Conservation (phyloP, 2,113 vertebrate genomes). For the Neotragus moschatus region DNA sequence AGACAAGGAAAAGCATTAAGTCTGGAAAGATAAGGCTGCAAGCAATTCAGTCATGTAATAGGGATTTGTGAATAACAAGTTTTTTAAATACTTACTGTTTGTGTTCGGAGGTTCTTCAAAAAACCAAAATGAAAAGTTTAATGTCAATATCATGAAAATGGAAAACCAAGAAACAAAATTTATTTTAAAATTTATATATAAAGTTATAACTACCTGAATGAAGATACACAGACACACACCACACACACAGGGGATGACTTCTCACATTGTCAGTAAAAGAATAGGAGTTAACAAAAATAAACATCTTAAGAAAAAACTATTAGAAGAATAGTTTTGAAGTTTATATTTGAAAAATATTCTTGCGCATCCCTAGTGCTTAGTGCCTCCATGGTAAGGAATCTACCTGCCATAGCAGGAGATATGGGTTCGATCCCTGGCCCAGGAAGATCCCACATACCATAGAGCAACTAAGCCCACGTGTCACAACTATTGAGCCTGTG, state of each 20-base stretch:
- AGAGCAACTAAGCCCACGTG: background rate
- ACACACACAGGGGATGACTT: background rate
- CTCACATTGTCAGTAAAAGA: background rate
- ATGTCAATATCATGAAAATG: background rate
- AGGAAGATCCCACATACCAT: background rate
- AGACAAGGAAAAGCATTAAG: background rate
- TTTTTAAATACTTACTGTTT: background rate
- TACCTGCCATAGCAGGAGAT: background rate
- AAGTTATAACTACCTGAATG: background rate
- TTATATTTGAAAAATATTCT: background rate
- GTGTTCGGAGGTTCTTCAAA: background rate
- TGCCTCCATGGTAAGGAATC: background rate
- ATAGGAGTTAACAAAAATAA: background rate
- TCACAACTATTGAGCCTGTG: background rate
- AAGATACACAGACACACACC: background rate
- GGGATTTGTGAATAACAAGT: background rate
- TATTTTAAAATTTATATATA: background rate
- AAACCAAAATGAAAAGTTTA: background rate
- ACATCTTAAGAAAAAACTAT: background rate
- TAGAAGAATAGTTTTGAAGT: background rate
- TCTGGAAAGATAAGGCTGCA: background rate
- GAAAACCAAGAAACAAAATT: background rate
- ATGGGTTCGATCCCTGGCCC: accelerated
- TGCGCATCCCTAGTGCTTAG: background rate
- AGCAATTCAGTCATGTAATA: background rate